phyloP scores from a whole-genome alignment of 2,113 vertebrate species.

The Mohoua ochrocephala region DNA sequence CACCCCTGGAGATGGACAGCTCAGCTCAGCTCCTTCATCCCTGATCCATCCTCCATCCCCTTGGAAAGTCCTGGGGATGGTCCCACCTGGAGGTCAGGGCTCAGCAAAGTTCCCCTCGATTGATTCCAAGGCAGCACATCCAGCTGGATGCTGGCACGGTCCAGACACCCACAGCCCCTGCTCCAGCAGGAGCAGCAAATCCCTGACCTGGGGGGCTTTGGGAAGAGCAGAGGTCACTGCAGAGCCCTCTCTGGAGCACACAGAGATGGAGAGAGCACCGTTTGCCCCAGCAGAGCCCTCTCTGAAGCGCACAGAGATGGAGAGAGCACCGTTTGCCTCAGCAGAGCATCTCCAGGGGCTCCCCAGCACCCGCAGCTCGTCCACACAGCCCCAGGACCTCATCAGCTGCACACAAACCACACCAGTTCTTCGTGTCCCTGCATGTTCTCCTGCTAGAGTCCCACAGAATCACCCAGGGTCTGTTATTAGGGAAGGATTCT shows the following conservation, averaged over 20 bases:
- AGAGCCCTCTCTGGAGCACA: fast-evolving
- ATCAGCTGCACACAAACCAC: not conserved
- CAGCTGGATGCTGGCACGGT: not conserved
- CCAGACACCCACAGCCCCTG: not conserved
- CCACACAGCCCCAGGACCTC: fast-evolving
- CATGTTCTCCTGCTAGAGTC: fast-evolving
- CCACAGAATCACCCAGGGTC: not conserved
- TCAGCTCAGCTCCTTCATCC: not conserved
- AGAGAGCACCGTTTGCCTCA: not conserved
- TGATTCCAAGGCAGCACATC: not conserved
- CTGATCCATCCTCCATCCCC: fast-evolving
- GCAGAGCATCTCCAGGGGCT: not conserved
- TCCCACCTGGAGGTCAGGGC: not conserved
- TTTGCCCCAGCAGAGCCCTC: not conserved
- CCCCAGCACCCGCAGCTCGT: not conserved
- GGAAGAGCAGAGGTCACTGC: not conserved
- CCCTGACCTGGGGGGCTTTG: not conserved
- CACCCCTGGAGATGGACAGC: not conserved
- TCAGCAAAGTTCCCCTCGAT: fast-evolving
- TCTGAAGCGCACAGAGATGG: fast-evolving
- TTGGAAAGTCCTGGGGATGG: fast-evolving
- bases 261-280: fast-evolving
- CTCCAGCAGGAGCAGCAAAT: not conserved
- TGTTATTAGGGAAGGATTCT: not conserved
- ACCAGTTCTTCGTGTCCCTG: fast-evolving